Conservation (phyloP, 2,113 vertebrate genomes). For the Emydocephalus ijimae region DNA sequence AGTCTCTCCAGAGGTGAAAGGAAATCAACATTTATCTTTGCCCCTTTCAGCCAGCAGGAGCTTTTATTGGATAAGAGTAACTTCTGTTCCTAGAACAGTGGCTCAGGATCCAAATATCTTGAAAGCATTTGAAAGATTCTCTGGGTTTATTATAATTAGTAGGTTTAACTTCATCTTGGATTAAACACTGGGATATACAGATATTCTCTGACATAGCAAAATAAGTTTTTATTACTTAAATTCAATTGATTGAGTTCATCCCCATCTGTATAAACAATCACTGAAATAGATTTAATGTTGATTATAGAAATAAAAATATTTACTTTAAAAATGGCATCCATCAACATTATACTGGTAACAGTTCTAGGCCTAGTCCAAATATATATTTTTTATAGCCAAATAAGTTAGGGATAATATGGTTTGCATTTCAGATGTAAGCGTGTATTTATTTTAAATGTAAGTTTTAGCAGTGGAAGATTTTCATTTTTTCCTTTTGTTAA, state of each 20-base stretch:
- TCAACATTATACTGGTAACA: not conserved
- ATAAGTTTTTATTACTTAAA: not conserved
- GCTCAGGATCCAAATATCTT: not conserved
- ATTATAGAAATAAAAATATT: not conserved
- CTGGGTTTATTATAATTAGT: not conserved
- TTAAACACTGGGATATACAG: not conserved
- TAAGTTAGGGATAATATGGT: not conserved
- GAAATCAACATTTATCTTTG: not conserved
- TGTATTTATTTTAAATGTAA: not conserved
- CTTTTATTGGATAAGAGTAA: not conserved
- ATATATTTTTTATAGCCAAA: no score
- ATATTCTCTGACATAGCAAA: not conserved
- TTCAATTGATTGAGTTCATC: not conserved
- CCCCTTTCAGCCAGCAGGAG: not conserved
- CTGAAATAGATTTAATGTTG: not conserved
- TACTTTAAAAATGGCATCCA: not conserved
- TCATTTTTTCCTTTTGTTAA: not conserved
- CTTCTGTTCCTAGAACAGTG: not conserved
- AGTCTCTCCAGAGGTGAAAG: not conserved
- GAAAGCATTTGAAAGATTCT: not conserved
- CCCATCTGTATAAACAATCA: not conserved
- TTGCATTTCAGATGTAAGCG: not conserved
- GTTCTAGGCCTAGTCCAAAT: not conserved
- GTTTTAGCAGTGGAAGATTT: not conserved
- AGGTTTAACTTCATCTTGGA: not conserved